Percentiles rank a stretch among this genome's conserved stretches.
These are phyloP conservation scores for Pelodiscus sinensis DNA, from an alignment of 2,113 vertebrate genomes.

Conservation along the genomic window DNA sequence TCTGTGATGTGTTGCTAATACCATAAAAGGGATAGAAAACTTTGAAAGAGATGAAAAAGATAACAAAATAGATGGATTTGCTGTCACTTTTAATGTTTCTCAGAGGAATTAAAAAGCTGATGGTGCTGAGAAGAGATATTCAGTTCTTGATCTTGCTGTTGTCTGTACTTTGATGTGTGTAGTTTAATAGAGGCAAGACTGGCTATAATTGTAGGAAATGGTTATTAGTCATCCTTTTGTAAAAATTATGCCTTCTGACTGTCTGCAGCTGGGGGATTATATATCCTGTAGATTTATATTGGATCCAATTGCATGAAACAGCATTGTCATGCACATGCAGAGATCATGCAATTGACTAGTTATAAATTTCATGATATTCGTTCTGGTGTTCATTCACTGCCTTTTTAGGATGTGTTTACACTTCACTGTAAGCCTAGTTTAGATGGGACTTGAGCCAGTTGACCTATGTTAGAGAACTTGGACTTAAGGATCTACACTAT, in stretches of 20 bases:
- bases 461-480: neutral
- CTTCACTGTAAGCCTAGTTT: neutral
- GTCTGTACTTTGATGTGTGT: neutral
- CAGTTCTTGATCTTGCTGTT: neutral
- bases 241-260: neutral
- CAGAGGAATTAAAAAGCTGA: neutral
- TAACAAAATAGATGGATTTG: neutral
- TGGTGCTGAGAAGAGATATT: neutral
- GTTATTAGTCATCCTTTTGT: neutral
- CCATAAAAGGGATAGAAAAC: conserved; percentile 13
- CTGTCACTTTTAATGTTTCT: conserved; percentile 38
- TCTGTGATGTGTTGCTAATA: neutral
- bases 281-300: neutral
- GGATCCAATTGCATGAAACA: neutral
- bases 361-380: neutral
- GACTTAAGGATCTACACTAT: neutral
- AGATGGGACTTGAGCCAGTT: neutral
- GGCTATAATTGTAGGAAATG: neutral
- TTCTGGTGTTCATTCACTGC: neutral
- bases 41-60: conserved; percentile 15
- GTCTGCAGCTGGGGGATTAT: neutral
- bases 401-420: neutral
- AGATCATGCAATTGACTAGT: neutral
- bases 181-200: neutral
- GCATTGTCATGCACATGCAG: rapidly evolving